Evolutionary conservation across 2,113 vertebrate species (phyloP).

Genomic region (Puffinus mauretanicus): DNA sequence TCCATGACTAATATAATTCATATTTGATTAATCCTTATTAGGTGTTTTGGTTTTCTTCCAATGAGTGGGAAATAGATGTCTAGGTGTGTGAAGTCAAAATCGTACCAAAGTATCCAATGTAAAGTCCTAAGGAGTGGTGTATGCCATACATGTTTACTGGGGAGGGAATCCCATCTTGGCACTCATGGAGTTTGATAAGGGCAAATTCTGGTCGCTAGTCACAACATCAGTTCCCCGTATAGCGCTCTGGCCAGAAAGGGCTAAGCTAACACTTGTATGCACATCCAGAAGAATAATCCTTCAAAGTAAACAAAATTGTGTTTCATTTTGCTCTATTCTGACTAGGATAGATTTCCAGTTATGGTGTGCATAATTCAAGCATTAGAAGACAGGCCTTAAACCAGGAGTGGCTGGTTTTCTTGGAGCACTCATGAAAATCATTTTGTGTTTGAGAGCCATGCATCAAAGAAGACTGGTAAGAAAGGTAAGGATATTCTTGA

Average conservation of each 20-base stretch:
- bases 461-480: background rate
- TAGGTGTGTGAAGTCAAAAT: background rate
- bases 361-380: background rate
- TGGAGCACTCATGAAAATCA: background rate
- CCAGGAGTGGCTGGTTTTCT: background rate
- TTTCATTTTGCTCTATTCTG: background rate
- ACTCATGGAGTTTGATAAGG: background rate
- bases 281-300: background rate
- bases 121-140: background rate
- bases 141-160: accelerated
- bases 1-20: background rate
- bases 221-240: background rate
- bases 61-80: background rate
- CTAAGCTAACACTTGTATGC: background rate
- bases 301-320: background rate
- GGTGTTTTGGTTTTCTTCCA: background rate
- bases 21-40: background rate
- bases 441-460: background rate
- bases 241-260: background rate
- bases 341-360: background rate
- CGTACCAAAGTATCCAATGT: background rate
- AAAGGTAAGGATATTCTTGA: background rate
- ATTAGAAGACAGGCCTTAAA: background rate
- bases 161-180: background rate
- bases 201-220: background rate